These are phyloP conservation scores for Lepeophtheirus salmonis DNA, from an alignment of 1,140 invertebrate genomes.

Conservation along the genomic window DNA sequence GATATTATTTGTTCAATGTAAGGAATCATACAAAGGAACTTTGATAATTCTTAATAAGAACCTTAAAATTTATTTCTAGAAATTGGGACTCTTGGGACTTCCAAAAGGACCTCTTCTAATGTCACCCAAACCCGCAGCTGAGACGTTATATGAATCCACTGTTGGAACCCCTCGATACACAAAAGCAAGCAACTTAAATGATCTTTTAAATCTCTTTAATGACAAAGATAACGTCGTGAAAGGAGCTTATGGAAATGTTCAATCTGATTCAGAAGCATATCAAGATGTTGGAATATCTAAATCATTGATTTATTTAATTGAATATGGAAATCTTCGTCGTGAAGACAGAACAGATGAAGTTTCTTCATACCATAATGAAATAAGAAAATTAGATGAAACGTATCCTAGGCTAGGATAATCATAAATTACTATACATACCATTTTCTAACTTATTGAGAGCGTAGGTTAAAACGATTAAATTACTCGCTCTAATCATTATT, in stretches of 20 bases:
- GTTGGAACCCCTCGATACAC: not conserved
- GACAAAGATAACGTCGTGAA: not conserved
- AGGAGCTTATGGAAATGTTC: not conserved
- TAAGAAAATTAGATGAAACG: not conserved
- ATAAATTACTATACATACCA: too few relatives aligned
- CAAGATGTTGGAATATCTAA: not conserved
- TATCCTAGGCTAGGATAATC: not conserved
- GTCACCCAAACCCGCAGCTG: not conserved
- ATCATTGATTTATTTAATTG: not conserved
- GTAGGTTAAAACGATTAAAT: too few relatives aligned
- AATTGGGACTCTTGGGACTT: not conserved
- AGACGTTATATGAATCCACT: not conserved
- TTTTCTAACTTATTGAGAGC: too few relatives aligned
- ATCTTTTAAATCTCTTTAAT: not conserved
- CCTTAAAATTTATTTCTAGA: not conserved
- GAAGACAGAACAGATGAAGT: not conserved
- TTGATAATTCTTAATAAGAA: too few relatives aligned
- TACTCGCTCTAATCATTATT: too few relatives aligned
- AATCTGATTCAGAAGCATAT: not conserved
- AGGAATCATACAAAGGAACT: not conserved
- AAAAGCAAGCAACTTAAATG: not conserved
- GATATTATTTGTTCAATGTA: slow-evolving; percentile 10
- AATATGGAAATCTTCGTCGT: not conserved
- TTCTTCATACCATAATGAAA: not conserved
- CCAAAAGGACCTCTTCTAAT: not conserved